These are phyloP conservation scores for Ashinkailepas kermadecensis DNA, from an alignment of 2,888 invertebrate genomes.

Conservation along the genomic window DNA sequence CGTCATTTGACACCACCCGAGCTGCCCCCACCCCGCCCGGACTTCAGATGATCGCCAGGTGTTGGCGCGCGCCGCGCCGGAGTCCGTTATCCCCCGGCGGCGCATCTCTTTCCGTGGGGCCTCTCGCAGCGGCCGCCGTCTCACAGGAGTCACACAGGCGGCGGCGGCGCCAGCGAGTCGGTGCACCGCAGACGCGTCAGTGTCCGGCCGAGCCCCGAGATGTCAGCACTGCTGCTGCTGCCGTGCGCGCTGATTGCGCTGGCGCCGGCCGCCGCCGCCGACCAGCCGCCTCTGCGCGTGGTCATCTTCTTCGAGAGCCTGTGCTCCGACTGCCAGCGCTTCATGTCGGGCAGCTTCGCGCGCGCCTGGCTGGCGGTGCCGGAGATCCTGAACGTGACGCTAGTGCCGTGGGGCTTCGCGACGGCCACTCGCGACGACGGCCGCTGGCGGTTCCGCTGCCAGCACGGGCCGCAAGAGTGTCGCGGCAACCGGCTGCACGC, in stretches of 20 bases:
- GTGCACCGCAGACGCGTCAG: no score
- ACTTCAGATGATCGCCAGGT: no score
- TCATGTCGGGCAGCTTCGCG: not conserved
- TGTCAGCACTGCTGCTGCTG: not conserved
- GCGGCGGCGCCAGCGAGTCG: no score
- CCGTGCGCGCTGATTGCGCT: not conserved
- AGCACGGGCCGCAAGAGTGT: not conserved
- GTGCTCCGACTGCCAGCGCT: not conserved
- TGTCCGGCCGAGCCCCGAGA: no score
- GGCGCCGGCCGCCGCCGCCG: not conserved
- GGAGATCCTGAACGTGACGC: slow-evolving; percentile 5
- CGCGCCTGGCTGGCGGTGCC: not conserved
- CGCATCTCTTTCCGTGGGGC: no score
- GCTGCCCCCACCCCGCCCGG: no score
- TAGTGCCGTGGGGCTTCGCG: slow-evolving; percentile 11
- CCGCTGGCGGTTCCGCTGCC: not conserved
- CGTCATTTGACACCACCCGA: no score
- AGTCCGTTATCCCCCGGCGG: no score
- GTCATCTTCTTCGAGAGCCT: not conserved
- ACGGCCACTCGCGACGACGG: not conserved
- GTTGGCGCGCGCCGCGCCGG: no score
- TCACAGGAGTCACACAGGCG: no score
- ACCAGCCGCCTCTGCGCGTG: not conserved
- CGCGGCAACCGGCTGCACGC: slow-evolving; percentile 19
- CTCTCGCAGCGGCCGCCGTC: no score